A percentile compares a stretch with the other conserved stretches of the same genome.
Evolutionary conservation across 2,888 invertebrate genomes (phyloP).

Genomic region (Brachylomia viminalis): DNA sequence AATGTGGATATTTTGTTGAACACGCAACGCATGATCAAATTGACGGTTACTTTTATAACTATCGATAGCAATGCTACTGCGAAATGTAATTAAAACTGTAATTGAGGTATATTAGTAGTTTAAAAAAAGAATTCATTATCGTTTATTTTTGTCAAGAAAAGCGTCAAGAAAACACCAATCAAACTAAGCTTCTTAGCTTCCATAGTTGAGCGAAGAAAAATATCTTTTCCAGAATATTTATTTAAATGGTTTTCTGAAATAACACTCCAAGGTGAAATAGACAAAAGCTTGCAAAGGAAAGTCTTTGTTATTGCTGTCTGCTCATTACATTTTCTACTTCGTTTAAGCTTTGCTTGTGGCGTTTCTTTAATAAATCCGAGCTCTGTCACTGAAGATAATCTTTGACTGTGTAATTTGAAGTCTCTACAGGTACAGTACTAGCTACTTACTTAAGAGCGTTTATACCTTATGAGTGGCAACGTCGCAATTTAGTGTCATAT

Average conservation of each 20-base stretch:
- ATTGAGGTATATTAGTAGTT: conserved; percentile 19
- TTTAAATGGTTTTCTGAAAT: conserved; percentile 32
- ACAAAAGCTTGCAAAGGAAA: conserved; percentile 38
- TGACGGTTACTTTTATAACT: conserved; percentile 33
- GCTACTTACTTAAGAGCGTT: not conserved
- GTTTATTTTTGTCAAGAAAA: conserved; percentile 3
- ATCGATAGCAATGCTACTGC: conserved; percentile 18
- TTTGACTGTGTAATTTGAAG: conserved; percentile 23
- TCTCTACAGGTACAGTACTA: not conserved
- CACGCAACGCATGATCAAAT: conserved; percentile 43
- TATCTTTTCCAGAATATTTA: conserved; percentile 19
- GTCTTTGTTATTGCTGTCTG: conserved; percentile 10
- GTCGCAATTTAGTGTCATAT: too few species aligned
- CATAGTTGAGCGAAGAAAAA: not conserved
- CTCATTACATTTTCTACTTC: conserved; percentile 35
- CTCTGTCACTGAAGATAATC: conserved; percentile 4
- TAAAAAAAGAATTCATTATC: not conserved
- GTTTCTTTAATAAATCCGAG: conserved; percentile 15
- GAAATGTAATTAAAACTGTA: conserved; percentile 5
- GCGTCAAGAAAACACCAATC: conserved; percentile 14
- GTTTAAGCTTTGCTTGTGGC: conserved; percentile 38
- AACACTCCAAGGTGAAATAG: conserved; percentile 9
- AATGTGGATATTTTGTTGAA: conserved; percentile 30
- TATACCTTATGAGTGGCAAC: too few species aligned
- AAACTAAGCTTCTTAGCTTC: not conserved